Evolutionary conservation across 2,797 vertebrate species (phyloP).

Genomic region (Ceryle rudis): DNA sequence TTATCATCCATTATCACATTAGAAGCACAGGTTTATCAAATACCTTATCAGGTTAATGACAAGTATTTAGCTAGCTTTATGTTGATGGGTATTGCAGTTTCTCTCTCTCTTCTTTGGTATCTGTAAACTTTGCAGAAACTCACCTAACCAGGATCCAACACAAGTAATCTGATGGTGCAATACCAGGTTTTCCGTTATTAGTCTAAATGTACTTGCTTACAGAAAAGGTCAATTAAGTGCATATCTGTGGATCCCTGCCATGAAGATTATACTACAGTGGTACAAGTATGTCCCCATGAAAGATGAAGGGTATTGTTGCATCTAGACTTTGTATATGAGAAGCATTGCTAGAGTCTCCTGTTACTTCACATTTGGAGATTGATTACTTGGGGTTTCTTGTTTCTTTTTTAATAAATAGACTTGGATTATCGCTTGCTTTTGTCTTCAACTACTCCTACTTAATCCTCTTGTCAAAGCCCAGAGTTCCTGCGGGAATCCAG

Average conservation of each 20-base stretch:
- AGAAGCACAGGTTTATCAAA: background rate
- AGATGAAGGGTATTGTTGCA: background rate
- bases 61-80: background rate
- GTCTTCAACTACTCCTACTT: constrained; percentile 84
- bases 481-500: constrained; percentile 80
- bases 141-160: background rate
- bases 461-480: constrained; percentile 80
- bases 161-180: background rate
- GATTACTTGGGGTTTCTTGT: constrained; percentile 26
- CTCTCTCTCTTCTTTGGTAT: background rate
- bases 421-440: constrained; percentile 88
- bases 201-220: background rate
- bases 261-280: background rate
- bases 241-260: background rate
- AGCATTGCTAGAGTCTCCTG: background rate
- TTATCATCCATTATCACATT: background rate
- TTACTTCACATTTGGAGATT: background rate
- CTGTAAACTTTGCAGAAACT: background rate
- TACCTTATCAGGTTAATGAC: background rate
- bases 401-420: constrained; percentile 73
- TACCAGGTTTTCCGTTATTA: background rate
- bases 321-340: background rate
- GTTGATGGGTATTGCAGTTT: background rate
- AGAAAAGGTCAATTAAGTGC: background rate
- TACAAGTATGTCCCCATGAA: background rate